A percentile compares a stretch with the other conserved stretches of the same genome.
Conservation (phyloP, 2,797 vertebrate species). For the Prunella strophiata region DNA sequence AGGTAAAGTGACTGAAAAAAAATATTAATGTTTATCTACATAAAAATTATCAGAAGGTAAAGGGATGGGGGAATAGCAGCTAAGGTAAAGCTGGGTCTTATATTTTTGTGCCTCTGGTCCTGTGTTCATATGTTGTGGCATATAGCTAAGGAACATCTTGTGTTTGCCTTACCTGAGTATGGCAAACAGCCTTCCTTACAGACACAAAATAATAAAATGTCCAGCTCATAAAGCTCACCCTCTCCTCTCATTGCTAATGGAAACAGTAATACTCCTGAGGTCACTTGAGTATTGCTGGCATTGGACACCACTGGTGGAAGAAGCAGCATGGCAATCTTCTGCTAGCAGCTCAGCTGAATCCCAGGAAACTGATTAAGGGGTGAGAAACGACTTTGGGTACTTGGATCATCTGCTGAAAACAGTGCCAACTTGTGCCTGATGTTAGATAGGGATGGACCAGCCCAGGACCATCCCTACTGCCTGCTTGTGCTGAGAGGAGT, state of each 20-base stretch:
- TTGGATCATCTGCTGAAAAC: background rate
- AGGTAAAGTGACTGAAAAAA: background rate
- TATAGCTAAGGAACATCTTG: background rate
- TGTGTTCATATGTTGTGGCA: background rate
- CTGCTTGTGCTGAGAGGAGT: background rate
- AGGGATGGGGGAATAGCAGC: background rate
- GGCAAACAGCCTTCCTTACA: background rate
- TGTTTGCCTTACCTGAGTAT: background rate
- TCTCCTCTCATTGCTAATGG: background rate
- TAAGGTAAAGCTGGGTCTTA: background rate
- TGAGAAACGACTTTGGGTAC: background rate
- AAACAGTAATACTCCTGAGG: background rate
- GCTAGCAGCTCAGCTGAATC: background rate
- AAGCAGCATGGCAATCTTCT: background rate
- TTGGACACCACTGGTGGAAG: background rate
- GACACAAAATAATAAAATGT: background rate
- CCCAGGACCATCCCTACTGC: background rate
- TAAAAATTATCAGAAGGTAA: background rate
- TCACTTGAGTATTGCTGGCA: background rate
- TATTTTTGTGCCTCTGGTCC: background rate
- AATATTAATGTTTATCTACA: background rate
- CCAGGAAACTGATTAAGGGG: background rate
- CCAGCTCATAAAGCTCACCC: background rate
- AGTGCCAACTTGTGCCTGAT: background rate
- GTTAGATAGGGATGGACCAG: background rate